phyloP scores from a whole-genome alignment of 92 coral and sea anemone species.

The Heteractis magnifica region DNA sequence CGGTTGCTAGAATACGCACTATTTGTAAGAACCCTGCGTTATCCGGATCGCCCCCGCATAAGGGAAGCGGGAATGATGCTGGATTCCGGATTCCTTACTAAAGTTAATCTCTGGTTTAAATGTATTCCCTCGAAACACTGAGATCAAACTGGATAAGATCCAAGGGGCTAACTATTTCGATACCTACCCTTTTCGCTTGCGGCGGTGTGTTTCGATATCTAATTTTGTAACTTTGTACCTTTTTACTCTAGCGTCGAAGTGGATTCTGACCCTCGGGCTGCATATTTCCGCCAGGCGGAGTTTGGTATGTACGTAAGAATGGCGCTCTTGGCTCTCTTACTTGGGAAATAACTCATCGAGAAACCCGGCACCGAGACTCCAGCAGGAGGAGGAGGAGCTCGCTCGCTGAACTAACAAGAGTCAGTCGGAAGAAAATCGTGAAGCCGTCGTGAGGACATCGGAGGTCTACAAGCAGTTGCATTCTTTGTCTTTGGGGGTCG shows the following conservation, averaged over 20 bases:
- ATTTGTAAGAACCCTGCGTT: too few relatives aligned
- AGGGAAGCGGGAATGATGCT: too few relatives aligned
- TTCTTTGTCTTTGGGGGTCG: too few relatives aligned
- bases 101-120: too few relatives aligned
- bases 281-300: slow-evolving; percentile 98
- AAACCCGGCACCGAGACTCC: neutral
- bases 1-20: too few relatives aligned
- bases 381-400: neutral
- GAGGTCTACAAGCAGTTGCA: neutral
- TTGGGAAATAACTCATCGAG: slow-evolving; percentile 47
- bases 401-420: neutral
- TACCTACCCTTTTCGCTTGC: too few relatives aligned
- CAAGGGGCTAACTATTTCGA: too few relatives aligned
- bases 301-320: slow-evolving; percentile 97
- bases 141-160: too few relatives aligned
- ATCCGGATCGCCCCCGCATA: too few relatives aligned
- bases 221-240: neutral
- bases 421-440: neutral
- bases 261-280: slow-evolving; percentile 94
- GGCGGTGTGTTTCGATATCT: neutral
- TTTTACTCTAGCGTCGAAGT: slow-evolving; percentile 71
- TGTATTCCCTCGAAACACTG: too few relatives aligned
- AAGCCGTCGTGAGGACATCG: neutral
- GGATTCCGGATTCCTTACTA: too few relatives aligned
- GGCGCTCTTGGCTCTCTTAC: slow-evolving; percentile 88